Base-by-base conservation (phyloP, 2,888 invertebrate genomes). In the Hololepta plana region DNA sequence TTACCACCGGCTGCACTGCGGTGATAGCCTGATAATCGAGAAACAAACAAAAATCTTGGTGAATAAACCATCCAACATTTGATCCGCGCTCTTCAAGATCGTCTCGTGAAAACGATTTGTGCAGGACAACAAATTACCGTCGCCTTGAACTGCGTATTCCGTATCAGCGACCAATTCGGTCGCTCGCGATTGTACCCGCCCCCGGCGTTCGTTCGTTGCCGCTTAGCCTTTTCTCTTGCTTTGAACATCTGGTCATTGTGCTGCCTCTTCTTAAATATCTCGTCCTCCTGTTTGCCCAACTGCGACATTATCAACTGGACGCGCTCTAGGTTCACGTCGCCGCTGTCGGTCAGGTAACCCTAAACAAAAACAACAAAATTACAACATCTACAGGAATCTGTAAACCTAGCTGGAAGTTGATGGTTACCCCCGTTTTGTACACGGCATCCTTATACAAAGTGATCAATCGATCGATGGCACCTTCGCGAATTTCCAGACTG, bases 221-320 rank as follows among this genome's bases (percentile, higher is more conserved):
- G 72, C 47, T 72, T 76, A 16, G 73, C 71, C 41, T 73, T 80
- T 34, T 81, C 75, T 8, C 81, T 59, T 8, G 73, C 72, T 45
- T 74, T 75, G 51, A 84, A 91, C 41, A 69, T 65, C 32, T 81
- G 48, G 48, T 95, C 93, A 40, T 73, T 79, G 44, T 79, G 68
- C 52, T 95, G 88, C 12, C 98, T 60, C 25, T 76, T 74, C 50
- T 82, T 82, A 56, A 98, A 99, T 47, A 99, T 98, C 58, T 90
- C 82, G 60, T 99, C 96, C 53, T 98, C 98, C 15, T 75, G 76
- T 48, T 76, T 72, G 0, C 96, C 98, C 24, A 99, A 62, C 47
- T 95, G 88, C 14, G 72, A 69, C 76, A 98, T 74, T 28, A 98
- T 95, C 39, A 93, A 60, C 56, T 98, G 95, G 4, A 96, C 95